phyloP scores from a whole-genome alignment of 37 sponge, comb jelly and placozoan species.

The Lycopodina hypogea region DNA sequence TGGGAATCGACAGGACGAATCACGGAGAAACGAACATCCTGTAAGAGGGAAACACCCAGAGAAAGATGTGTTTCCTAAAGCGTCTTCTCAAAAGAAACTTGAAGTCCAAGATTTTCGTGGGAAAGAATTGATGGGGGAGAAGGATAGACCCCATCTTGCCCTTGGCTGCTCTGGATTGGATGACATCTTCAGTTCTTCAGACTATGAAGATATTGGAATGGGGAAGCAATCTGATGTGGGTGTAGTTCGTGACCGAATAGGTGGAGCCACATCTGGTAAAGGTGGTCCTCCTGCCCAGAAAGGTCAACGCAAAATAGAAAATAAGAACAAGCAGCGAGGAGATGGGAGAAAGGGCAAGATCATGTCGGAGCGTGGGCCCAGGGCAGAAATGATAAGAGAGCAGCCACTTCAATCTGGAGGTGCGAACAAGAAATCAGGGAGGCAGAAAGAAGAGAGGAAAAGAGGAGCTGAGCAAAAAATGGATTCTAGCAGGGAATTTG shows the following conservation, averaged over 20 bases:
- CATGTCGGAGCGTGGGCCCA: neutral
- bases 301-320: neutral
- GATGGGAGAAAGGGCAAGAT: too few relatives aligned
- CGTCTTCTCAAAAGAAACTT: neutral
- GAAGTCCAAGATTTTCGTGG: neutral
- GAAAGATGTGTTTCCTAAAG: neutral
- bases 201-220: constrained; percentile 28
- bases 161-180: constrained; percentile 26
- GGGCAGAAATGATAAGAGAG: neutral
- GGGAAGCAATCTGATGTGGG: neutral
- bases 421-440: neutral
- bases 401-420: neutral
- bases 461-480: neutral
- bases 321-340: neutral
- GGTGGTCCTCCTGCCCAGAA: neutral
- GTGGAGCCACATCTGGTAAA: neutral
- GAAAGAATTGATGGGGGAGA: neutral
- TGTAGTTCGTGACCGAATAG: neutral
- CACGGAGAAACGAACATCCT: neutral
- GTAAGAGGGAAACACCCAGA: neutral
- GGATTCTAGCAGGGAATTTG: neutral
- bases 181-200: constrained; percentile 49
- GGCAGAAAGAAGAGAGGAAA: neutral
- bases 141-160: neutral
- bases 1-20: too few relatives aligned